phyloP scores from a whole-genome alignment of 2,888 invertebrate species.

The Standfussiana lucernea region DNA sequence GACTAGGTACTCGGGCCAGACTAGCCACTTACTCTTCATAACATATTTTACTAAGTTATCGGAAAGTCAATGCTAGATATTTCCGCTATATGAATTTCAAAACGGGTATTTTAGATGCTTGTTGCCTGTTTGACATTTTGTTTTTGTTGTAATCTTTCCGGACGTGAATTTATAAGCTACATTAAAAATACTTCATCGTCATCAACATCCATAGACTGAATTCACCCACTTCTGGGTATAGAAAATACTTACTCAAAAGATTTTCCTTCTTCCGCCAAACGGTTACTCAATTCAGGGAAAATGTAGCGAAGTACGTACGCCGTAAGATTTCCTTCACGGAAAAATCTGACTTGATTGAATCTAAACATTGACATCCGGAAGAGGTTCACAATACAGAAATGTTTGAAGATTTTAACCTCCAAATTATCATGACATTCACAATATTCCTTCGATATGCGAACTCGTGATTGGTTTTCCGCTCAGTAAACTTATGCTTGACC shows the following conservation, averaged over 20 bases:
- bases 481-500: conserved; percentile 69
- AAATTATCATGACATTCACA: conserved; percentile 22
- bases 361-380: conserved; percentile 24
- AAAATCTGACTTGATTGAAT: conserved; percentile 15
- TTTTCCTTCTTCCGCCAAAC: conserved; percentile 42
- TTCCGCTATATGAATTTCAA: conserved; percentile 27
- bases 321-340: conserved; percentile 24
- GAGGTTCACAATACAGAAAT: neutral
- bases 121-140: neutral
- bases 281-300: conserved; percentile 16
- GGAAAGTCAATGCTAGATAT: conserved; percentile 43
- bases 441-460: conserved; percentile 40
- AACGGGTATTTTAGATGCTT: conserved; percentile 20
- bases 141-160: conserved; percentile 1
- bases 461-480: conserved; percentile 62
- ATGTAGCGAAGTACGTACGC: neutral
- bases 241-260: conserved; percentile 6
- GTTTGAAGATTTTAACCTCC: conserved; percentile 26
- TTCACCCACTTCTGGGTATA: too few species aligned
- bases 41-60: conserved; percentile 45
- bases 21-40: conserved; percentile 52
- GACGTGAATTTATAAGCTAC: neutral
- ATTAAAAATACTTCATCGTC: conserved; percentile 16
- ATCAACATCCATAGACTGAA: too few species aligned
- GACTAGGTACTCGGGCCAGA: conserved; percentile 57